These are phyloP conservation scores for Agonopterix arenella DNA, from an alignment of 2,888 invertebrate species.

Conservation along the genomic window DNA sequence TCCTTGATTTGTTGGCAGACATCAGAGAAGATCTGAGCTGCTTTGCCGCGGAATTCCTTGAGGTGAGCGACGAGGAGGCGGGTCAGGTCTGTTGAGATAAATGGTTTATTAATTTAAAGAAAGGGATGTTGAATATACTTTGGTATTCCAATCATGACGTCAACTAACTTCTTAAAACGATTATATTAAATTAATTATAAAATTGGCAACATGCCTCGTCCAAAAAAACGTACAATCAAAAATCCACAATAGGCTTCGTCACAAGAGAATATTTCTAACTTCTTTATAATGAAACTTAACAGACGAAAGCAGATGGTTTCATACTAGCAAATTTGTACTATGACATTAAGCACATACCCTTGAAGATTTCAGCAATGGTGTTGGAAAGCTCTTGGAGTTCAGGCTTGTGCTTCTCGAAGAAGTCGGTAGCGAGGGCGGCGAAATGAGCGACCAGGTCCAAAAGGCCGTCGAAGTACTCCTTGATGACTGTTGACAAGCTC, in stretches of 20 bases:
- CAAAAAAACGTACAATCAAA: too few species aligned
- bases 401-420: constrained; percentile 80
- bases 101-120: neutral
- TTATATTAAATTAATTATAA: too few species aligned
- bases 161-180: too few species aligned
- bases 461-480: constrained; percentile 52
- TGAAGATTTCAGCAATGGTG: constrained; percentile 67
- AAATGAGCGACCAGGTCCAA: constrained; percentile 68
- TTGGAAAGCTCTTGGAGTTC: constrained; percentile 79
- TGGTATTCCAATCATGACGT: too few species aligned
- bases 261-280: too few species aligned
- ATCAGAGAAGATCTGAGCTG: constrained; percentile 39
- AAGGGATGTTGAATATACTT: too few species aligned
- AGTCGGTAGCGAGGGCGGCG: constrained; percentile 68
- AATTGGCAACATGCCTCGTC: too few species aligned
- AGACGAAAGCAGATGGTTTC: too few species aligned
- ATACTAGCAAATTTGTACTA: too few species aligned
- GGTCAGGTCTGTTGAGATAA: constrained; percentile 45
- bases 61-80: constrained; percentile 55
- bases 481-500: constrained; percentile 45
- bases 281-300: too few species aligned
- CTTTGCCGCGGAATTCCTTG: constrained; percentile 55
- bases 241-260: too few species aligned
- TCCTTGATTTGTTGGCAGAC: constrained; percentile 58
- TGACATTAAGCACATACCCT: constrained; percentile 41